A percentile compares a stretch with the other conserved stretches of the same genome.
phyloP scores from a whole-genome alignment of 2,888 invertebrate species.

The Habroteleia sp. region DNA sequence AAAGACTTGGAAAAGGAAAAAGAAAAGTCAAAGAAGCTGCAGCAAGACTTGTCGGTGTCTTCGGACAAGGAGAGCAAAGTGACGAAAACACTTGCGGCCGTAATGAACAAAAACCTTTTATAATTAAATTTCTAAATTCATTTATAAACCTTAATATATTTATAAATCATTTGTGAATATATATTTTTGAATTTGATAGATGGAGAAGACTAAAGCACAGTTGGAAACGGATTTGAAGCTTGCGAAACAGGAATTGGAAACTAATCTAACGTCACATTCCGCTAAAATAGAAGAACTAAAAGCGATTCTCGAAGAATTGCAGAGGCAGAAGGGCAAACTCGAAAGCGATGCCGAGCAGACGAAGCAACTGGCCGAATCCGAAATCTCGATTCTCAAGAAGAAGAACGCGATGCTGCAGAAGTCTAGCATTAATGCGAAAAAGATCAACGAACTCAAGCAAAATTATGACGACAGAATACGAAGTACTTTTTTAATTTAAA shows the following conservation, averaged over 20 bases:
- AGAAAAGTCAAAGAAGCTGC: constrained; percentile 84
- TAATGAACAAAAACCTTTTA: constrained; percentile 62
- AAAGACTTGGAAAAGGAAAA: constrained; percentile 82
- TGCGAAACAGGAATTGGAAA: constrained; percentile 83
- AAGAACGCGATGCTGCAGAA: constrained; percentile 87
- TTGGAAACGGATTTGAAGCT: constrained; percentile 84
- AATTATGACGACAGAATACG: constrained; percentile 86
- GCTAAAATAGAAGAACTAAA: constrained; percentile 82
- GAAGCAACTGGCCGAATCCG: constrained; percentile 88
- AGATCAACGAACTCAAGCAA: constrained; percentile 86
- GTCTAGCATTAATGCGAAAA: constrained; percentile 84
- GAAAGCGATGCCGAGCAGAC: constrained; percentile 88
- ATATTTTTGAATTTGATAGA: too few relatives aligned
- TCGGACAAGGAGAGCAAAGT: constrained; percentile 75
- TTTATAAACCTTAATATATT: too few relatives aligned
- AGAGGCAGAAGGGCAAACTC: constrained; percentile 85
- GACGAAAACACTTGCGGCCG: constrained; percentile 74
- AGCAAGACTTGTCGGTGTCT: constrained; percentile 82
- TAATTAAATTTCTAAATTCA: too few relatives aligned
- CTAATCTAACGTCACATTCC: constrained; percentile 79
- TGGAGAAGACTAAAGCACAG: constrained; percentile 83
- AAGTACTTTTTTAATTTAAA: constrained; percentile 81
- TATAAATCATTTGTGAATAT: too few relatives aligned
- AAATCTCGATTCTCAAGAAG: constrained; percentile 88
- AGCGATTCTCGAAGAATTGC: constrained; percentile 82